Evolutionary conservation across 2,113 vertebrate genomes (phyloP), one percentile per base, ranked within the genome.

Genomic region (Sterrhoptilus dennistouni): DNA sequence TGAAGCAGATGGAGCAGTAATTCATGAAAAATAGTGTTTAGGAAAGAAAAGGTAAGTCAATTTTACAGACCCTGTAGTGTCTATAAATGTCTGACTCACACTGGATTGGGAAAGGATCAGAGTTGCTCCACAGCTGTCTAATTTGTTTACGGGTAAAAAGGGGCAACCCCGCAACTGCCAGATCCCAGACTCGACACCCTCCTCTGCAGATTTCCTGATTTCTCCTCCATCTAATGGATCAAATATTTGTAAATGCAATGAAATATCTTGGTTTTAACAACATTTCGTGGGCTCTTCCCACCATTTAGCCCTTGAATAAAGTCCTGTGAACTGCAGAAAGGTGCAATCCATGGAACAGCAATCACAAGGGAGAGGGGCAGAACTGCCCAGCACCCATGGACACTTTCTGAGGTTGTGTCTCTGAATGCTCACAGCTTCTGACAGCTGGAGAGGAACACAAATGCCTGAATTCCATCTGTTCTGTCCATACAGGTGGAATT

Each of bases 1-100:
- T 38, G 87, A 91, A 96, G 93, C 95, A 95, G 95, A 95, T 92
- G 95, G 91, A 83, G 68, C 86, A 88, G 88, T 96, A 97, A 97
- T 96, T 97, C 9, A 74, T 95, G 83, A 83, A 87, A 97, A 97
- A 87, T 49, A 95, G 60, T 65, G 45, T 77, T 94, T 80, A 95
- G 85, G 72, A 95, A 95, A 91, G 75, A 84, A 95, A 92, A 95
- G 64, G 44, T 66, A 83, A 93, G 95, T 89, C 66, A 69, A 1
- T 94, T 93, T 95, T 87, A 78, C 79, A 78, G 64, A 72, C 77
- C 50, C 40, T 64, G 53, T 49, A 68, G 63, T 72, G 36, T 83
- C 52, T 83, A 11, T 68, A 71, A 69, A 78, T 52, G 38, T 29
- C 38, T n/a, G 31, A 27, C 47, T 85, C 4, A 1, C 21, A 19